Base-by-base conservation (phyloP, 2,797 vertebrate genomes). In the Takifugu ocellatus region DNA sequence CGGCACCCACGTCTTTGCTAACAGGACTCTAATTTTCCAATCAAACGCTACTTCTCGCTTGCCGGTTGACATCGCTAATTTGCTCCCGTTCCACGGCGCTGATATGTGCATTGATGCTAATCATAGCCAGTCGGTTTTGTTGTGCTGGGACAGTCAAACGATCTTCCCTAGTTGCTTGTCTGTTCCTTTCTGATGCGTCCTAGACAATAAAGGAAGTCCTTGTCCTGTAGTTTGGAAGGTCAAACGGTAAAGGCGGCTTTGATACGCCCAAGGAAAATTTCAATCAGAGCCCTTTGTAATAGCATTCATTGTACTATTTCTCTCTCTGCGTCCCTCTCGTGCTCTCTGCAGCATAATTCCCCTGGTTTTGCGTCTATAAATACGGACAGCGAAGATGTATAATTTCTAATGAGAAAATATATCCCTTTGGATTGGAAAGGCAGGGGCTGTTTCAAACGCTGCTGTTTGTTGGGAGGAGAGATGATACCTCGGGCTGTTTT, bases 391-490 rank as follows among this genome's bases (percentile, higher is more conserved):
- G 81, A 84, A 88, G 86, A 90, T 90, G 81, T 90, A 85, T 88
- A 85, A 88, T 89, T 91, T 90, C 82, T 90, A 90, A 89, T 88
- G 83, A 89, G 86, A 90, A 90, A 87, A 85, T 88, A 87, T 86
- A 88, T 90, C 88, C 84, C 88, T 89, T 91, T 90, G 89, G 86
- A 89, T 91, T 90, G 89, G 89, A 89, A 86, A 89, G 78, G 84
- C 79, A 72, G 86, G 70, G 86, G 72, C 84, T 74, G 81, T 67
- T 78, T 72, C 77, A 79, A 64, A 45, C 65, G 36, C 75, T 60
- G 69, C 82, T 91, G 89, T 91, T 90, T 91, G 89, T 92, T 87
- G 82, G 84, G 87, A 90, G 88, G 88, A 88, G 89, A 89, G 88
- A 90, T 85, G 83, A 85, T 84, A 88, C 90, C 88, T 81, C 73